Base-by-base conservation (phyloP, 2,888 invertebrate species). In the Euproctis similis region DNA sequence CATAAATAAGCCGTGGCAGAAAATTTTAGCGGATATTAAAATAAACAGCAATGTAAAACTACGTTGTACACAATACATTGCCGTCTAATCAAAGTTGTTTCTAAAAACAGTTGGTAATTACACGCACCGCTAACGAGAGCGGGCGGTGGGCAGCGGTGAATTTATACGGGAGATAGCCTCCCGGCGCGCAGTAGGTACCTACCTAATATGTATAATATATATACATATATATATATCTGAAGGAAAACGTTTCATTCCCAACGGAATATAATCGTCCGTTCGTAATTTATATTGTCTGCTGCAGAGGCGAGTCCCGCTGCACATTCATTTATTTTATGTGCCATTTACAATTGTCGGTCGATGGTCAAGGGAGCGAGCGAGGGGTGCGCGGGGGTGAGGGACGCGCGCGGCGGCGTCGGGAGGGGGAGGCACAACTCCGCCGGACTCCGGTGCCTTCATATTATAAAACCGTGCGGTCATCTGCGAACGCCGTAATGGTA, bases 241-340 rank as follows among this genome's bases (percentile, higher is more conserved):
- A 81, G 77, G 81, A 81, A 77, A 81, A 73, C 75, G 74, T 62
- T 78, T 78, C 76, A 78, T 78, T 80, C 82, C 84, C 81, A 73
- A 66, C 68, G 78, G 85, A 85, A 85, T 85, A 85, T 85, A 85
- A 85, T 85, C 85, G 85, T 76, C 80, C 82, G 81, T 69, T 78
- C 78, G 85, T 85, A 85, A 85, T 85, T 85, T 85, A 85, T 85
- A 85, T 85, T 85, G 85, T 85, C 85, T 85, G 84, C 74, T 85
- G 85, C 85, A 85, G 85, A 84, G 84, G 78, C 82, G 76, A 77
- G 81, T 80, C 80, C 78, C 82, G 75, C 75, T 82, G 85, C 85
- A 85, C 85, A 85, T 85, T 85, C 85, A 85, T 85, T 85, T 85
- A 85, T 85, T 85, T 85, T 85, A 85, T 85, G 85, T 85, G 85